Conservation (phyloP, 2,888 invertebrate species). For the Drosophila peninsularis region DNA sequence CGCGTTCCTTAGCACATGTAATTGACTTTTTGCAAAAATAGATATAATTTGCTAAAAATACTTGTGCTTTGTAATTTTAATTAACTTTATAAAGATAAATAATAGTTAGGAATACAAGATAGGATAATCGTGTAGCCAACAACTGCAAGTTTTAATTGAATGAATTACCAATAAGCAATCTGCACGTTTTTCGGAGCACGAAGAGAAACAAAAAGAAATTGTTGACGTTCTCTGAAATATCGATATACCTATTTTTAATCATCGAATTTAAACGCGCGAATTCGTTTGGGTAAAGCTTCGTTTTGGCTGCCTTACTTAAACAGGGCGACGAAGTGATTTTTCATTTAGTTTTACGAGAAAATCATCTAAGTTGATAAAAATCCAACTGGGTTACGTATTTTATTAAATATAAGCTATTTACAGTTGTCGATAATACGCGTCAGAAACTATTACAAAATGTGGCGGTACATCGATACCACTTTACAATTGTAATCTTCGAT, state of each 20-base stretch:
- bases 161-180: neutral
- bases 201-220: constrained; percentile 20
- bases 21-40: constrained; percentile 27
- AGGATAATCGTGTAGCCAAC: neutral
- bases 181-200: constrained; percentile 19
- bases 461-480: neutral
- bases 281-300: neutral
- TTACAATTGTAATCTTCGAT: neutral
- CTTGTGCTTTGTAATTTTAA: constrained; percentile 5
- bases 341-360: neutral
- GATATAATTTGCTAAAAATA: neutral
- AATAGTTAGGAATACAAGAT: neutral
- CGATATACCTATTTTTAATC: neutral
- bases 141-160: constrained; percentile 19
- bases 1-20: constrained; percentile 39
- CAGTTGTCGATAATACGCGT: neutral
- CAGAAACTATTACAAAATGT: neutral
- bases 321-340: neutral
- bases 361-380: neutral
- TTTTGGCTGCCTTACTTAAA: neutral
- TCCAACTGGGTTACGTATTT: neutral
- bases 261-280: neutral
- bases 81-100: neutral
- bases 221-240: constrained; percentile 16
- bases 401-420: neutral